Base-by-base conservation (phyloP, 2,888 invertebrate genomes). In the Diloba caeruleocephala region DNA sequence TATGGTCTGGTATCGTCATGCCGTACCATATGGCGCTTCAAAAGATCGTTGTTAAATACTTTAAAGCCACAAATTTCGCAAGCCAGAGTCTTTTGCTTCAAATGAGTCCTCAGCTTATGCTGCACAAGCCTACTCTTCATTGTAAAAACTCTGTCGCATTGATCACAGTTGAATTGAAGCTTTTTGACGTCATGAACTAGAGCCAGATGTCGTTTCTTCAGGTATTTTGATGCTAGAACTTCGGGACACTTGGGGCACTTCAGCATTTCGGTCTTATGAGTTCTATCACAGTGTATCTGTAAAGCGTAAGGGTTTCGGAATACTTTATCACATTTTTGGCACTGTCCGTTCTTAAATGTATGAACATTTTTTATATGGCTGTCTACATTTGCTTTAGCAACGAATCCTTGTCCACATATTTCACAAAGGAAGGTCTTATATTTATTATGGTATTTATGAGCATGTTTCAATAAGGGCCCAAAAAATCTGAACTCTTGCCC, bases 1-100 rank as follows among this genome's bases (percentile, higher is more conserved):
- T 89, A 94, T 2, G 95, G 95, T 42, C 94, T 87, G 0, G 94
- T 83, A 1, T 94, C 94, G 1, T 92, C 93, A 51, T 95, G 95
- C 0, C 88, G 92, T 0, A 95, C 91, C 81, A 93, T 92, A 45
- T 95, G 95, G 0, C 93, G 85, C 23, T 88, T 90, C 41, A 95
- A 67, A 12, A 94, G 78, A 26, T 93, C 90, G 8, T 87, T 90
- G 13, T 84, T 85, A 19, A 88, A 90, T 0, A 88, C 85, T 53
- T 86, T 86, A 21, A 88, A 89, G 0, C 89, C 88, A 26, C 92
- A 93, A 1, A 90, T 74, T 0, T 87, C 85, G 17, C 92, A 93
- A 0, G 82, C 59, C 0, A 85, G 62, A 0, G 77, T 79, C 25
- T 82, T 85, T 41, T 90, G 85, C 23, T 89, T 90, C 38, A 87